Base-by-base conservation (phyloP, 2,888 invertebrate genomes). In the Hylaea fasciaria region DNA sequence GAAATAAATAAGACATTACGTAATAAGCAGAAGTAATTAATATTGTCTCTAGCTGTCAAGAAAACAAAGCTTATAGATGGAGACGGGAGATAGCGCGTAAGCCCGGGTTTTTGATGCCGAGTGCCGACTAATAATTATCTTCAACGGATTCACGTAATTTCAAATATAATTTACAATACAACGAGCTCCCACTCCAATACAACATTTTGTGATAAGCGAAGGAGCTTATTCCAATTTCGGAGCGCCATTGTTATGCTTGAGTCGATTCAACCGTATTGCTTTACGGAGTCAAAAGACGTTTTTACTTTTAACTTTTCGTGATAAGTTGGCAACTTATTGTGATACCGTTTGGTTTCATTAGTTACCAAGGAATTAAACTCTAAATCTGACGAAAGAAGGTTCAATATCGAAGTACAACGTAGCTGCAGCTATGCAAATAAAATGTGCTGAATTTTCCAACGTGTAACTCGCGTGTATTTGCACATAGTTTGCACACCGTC, bases 21-120 rank as follows among this genome's bases (percentile, higher is more conserved):
- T 52, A 49, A 51, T 57, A 28, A 50, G 40, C 53, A 29, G 48
- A 57, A 43, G 55, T 65, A 68, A 70, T 70, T 67, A 58, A 70
- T 72, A 69, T 73, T 74, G 70, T 74, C 69, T 64, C 35, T 29
- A 50, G 41, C 64, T 71, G 70, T 65, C 70, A 70, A 45, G 50
- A 66, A 58, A 68, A 67, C 64, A 72, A 73, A 72, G 70, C 69
- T 63, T 47, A 58, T 57, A 65, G 52, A 52, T 14, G 35, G 46
- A 37, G 60, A 37, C 58, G 44, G 50, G 49, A 54, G 57, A 64
- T 53, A 57, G 43, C 44, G 57, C 63, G 39, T 46, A 58, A 61
- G 64, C 52, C 59, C 57, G 39, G 39, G 52, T 72, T 73, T 73
- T 74, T 76, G 76, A 72, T 64, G 43, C 44, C 55, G 65, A 68